Conservation (phyloP, 1,140 invertebrate species). For the Drosophila lacertosa region DNA sequence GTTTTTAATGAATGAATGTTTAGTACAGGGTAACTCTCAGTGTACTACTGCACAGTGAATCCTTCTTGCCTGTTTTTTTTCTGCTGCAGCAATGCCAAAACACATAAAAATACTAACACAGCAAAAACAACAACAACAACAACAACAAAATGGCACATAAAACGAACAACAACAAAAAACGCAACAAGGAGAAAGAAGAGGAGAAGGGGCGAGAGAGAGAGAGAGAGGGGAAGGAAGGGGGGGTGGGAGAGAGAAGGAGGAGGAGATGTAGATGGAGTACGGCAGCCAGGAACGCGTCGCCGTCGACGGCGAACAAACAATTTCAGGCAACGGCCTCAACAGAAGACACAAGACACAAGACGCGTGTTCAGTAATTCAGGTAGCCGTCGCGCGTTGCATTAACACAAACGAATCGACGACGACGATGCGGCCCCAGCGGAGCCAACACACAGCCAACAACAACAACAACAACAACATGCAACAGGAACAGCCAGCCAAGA, state of each 20-base stretch:
- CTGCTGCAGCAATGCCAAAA: constrained; percentile 54
- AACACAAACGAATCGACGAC: constrained; percentile 79
- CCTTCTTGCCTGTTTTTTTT: background rate
- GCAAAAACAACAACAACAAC: constrained; percentile 12
- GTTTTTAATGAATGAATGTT: no score
- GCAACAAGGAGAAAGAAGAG: constrained; percentile 30
- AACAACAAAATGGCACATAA: constrained; percentile 65
- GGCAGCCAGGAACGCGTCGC: constrained; percentile 56
- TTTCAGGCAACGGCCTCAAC: constrained; percentile 63
- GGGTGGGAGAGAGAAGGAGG: background rate
- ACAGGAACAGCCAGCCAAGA: constrained; percentile 15
- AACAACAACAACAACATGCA: background rate
- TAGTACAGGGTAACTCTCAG: background rate
- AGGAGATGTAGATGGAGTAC: background rate
- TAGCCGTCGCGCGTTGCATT: constrained; percentile 83
- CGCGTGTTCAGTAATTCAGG: constrained; percentile 84
- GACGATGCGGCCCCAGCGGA: constrained; percentile 49
- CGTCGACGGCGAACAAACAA: constrained; percentile 76
- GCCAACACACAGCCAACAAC: constrained; percentile 33
- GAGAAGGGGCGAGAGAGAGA: no score
- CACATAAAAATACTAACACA: constrained; percentile 77
- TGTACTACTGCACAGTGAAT: no score
- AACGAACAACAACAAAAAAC: constrained; percentile 61
- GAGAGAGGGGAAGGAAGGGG: background rate
- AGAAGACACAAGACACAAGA: constrained; percentile 76